These are phyloP conservation scores for Heliconius hermathena DNA, from an alignment of 1,140 invertebrate species.

Conservation along the genomic window DNA sequence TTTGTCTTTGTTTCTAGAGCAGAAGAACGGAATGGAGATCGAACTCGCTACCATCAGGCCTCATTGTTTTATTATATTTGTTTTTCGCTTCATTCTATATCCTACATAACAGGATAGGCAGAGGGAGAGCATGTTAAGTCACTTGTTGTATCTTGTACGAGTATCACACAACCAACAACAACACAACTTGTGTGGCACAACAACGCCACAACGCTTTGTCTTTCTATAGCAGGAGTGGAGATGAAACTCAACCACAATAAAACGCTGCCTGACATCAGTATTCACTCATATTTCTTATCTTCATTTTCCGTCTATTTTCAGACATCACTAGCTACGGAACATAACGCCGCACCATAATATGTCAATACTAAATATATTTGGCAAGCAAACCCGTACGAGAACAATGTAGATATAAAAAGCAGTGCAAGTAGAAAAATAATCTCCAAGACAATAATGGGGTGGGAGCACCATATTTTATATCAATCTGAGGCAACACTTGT, in stretches of 20 bases:
- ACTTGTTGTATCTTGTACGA: neutral
- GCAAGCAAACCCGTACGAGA: neutral
- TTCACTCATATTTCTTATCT: too few species aligned
- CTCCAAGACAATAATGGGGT: constrained; percentile 22
- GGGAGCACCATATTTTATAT: constrained; percentile 53
- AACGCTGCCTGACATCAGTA: too few species aligned
- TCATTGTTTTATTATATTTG: neutral
- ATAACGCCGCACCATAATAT: too few species aligned
- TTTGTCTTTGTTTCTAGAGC: too few species aligned
- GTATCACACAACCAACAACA: too few species aligned
- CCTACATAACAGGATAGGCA: neutral
- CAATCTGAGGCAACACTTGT: constrained; percentile 69
- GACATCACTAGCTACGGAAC: neutral
- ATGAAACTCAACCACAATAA: too few species aligned
- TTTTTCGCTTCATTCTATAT: neutral
- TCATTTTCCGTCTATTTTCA: too few species aligned
- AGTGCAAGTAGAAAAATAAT: constrained; percentile 4
- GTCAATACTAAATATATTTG: neutral
- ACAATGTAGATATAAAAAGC: neutral
- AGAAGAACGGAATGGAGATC: too few species aligned
- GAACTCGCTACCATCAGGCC: too few species aligned
- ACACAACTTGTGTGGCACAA: too few species aligned
- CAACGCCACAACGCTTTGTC: too few species aligned
- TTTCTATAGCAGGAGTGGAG: too few species aligned
- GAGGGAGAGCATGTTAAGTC: neutral